These are phyloP conservation scores for Acrossocheilus fasciatus DNA, from an alignment of 2,797 vertebrate species.

Conservation along the genomic window DNA sequence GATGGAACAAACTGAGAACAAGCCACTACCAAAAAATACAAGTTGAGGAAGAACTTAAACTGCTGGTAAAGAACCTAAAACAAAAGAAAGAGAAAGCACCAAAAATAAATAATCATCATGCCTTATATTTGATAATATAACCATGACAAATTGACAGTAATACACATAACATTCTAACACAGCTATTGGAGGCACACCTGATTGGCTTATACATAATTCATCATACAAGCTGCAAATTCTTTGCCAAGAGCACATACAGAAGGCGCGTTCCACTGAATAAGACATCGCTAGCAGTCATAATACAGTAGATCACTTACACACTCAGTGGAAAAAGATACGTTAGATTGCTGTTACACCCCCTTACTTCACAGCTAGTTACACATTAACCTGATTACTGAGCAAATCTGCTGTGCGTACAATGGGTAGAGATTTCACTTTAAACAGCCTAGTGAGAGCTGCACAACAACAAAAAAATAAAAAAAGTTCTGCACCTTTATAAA, in stretches of 20 bases:
- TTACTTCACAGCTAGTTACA: slow-evolving; percentile 62
- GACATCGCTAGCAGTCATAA: slow-evolving; percentile 61
- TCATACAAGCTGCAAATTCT: slow-evolving; percentile 60
- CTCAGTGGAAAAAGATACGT: slow-evolving; percentile 57
- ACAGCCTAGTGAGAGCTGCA: slow-evolving; percentile 41
- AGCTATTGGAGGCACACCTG: slow-evolving; percentile 43
- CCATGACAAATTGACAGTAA: slow-evolving; percentile 9
- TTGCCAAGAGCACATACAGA: slow-evolving; percentile 50
- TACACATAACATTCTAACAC: slow-evolving; percentile 23
- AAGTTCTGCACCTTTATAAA: not conserved
- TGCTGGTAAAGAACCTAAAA: slow-evolving; percentile 98
- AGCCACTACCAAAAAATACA: slow-evolving; percentile 97
- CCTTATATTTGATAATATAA: not conserved
- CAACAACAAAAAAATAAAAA: not conserved
- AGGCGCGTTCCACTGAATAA: slow-evolving; percentile 54
- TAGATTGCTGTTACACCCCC: slow-evolving; percentile 42
- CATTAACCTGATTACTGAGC: slow-evolving; percentile 68
- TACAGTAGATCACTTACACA: slow-evolving; percentile 57
- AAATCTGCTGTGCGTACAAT: slow-evolving; percentile 58
- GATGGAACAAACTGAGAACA: slow-evolving; percentile 97
- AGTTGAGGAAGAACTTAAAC: slow-evolving; percentile 99
- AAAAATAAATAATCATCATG: slow-evolving; percentile 17
- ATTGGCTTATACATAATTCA: slow-evolving; percentile 59
- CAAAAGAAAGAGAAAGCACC: slow-evolving; percentile 32
- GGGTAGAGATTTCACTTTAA: slow-evolving; percentile 58